Percentiles rank a stretch among this genome's conserved stretches.
Conservation (phyloP, 2,888 invertebrate genomes). For the Catonia carolina region DNA sequence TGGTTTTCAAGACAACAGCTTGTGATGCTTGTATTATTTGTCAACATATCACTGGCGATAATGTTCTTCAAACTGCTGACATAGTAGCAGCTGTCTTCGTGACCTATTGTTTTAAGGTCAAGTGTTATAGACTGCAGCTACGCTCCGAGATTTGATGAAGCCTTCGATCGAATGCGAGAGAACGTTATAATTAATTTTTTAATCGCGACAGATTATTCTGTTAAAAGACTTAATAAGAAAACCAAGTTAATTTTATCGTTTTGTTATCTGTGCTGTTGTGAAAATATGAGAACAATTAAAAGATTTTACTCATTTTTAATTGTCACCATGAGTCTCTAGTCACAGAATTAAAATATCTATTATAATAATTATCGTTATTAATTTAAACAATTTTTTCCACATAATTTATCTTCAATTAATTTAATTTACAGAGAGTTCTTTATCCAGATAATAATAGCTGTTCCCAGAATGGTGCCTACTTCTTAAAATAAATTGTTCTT, state of each 20-base stretch:
- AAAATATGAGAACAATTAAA: no score
- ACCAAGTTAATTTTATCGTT: neutral
- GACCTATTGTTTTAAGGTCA: slow-evolving; percentile 15
- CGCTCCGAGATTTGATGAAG: slow-evolving; percentile 3
- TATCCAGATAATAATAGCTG: slow-evolving; percentile 1
- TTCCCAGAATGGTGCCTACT: slow-evolving; percentile 10
- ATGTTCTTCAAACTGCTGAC: slow-evolving; percentile 93
- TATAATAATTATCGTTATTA: no score
- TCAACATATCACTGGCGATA: slow-evolving; percentile 90
- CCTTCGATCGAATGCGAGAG: slow-evolving; percentile 10
- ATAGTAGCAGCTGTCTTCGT: slow-evolving; percentile 50
- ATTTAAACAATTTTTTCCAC: no score
- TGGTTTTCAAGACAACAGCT: slow-evolving; percentile 95
- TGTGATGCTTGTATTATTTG: slow-evolving; percentile 86
- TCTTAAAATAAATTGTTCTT: neutral
- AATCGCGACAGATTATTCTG: slow-evolving; percentile 5
- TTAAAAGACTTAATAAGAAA: neutral
- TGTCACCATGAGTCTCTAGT: no score
- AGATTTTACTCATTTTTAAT: no score
- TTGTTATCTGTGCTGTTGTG: neutral
- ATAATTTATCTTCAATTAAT: no score
- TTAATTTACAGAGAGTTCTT: no score
- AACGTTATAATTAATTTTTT: slow-evolving; percentile 3
- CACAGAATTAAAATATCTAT: no score
- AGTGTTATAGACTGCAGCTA: neutral